phyloP scores from a whole-genome alignment of 2,888 invertebrate genomes.

The Phymatocera aterrima region DNA sequence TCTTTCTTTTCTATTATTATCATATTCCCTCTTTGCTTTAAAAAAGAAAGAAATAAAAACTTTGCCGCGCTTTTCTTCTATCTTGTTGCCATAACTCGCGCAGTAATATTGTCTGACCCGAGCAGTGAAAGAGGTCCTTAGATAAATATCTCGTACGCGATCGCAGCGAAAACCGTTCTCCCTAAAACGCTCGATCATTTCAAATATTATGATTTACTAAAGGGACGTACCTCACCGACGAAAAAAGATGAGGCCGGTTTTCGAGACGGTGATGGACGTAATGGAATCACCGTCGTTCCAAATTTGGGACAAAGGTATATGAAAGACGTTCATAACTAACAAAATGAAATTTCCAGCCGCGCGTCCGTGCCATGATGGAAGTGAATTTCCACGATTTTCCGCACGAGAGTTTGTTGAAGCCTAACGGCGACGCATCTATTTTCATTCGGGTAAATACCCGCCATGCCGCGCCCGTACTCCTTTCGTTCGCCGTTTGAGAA shows the following conservation, averaged over 20 bases:
- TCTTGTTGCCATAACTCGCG: too few relatives aligned
- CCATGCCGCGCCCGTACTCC: neutral
- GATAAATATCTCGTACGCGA: neutral
- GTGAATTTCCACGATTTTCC: neutral
- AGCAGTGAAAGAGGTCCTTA: too few relatives aligned
- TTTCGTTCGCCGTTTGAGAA: neutral
- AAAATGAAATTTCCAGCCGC: slow-evolving; percentile 38
- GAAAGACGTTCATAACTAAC: slow-evolving; percentile 7
- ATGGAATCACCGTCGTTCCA: slow-evolving; percentile 22
- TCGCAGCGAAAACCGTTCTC: too few relatives aligned
- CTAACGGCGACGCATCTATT: neutral
- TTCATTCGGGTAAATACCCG: slow-evolving; percentile 2
- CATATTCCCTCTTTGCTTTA: too few relatives aligned
- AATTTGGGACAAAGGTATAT: slow-evolving; percentile 13
- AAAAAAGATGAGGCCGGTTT: neutral
- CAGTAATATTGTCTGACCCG: too few relatives aligned
- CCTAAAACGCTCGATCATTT: neutral
- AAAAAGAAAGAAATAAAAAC: too few relatives aligned
- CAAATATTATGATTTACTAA: neutral
- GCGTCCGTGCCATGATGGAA: neutral
- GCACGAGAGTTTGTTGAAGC: neutral
- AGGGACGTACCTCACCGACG: neutral
- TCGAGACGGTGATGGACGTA: neutral
- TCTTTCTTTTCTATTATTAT: too few relatives aligned
- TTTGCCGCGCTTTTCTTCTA: too few relatives aligned